phyloP scores from a whole-genome alignment of 2,113 vertebrate genomes.

The Aptenodytes forsteri region DNA sequence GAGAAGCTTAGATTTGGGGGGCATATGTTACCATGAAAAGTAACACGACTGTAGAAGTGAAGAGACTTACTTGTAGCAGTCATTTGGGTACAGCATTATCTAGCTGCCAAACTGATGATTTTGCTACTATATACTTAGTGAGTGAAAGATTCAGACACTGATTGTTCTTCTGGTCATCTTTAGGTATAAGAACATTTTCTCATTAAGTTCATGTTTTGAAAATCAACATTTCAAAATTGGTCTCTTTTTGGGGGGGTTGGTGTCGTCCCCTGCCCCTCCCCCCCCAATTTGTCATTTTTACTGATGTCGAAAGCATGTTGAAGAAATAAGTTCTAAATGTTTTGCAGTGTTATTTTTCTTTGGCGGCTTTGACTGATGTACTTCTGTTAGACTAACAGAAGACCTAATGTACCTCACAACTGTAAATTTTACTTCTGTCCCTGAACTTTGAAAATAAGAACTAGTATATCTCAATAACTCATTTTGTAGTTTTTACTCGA shows the following conservation, averaged over 20 bases:
- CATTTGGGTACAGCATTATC: not conserved
- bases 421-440: not conserved
- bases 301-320: not conserved
- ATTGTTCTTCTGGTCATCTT: not conserved
- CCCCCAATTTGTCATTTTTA: not conserved
- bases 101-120: not conserved
- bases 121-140: not conserved
- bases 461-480: not conserved
- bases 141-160: not conserved
- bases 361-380: not conserved
- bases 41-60: fast-evolving
- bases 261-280: fast-evolving
- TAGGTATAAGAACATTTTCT: not conserved
- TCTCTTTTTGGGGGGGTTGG: not conserved
- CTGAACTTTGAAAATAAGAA: not conserved
- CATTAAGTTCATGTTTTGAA: not conserved
- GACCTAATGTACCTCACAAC: not conserved
- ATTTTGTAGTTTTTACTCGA: not conserved
- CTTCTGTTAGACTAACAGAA: not conserved
- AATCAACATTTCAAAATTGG: not conserved
- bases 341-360: not conserved
- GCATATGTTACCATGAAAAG: not conserved
- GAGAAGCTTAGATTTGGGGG: not conserved
- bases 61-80: not conserved
- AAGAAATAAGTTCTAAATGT: not conserved